These are phyloP conservation scores for Andrena hattorfiana DNA, from an alignment of 2,888 invertebrate genomes.

Conservation along the genomic window DNA sequence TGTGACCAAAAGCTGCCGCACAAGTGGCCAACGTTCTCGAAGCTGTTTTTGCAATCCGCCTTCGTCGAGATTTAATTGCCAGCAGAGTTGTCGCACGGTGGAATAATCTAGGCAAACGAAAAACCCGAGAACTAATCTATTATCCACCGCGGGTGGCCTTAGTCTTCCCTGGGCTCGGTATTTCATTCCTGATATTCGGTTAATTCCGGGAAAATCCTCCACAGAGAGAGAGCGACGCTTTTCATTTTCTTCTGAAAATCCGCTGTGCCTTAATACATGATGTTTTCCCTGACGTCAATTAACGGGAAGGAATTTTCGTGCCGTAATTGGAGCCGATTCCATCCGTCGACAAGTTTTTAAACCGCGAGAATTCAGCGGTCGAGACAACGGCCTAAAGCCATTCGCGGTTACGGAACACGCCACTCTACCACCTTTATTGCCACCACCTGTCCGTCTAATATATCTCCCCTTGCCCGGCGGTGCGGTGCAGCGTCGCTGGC, in stretches of 20 bases:
- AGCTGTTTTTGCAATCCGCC: background rate
- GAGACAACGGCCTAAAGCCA: constrained; percentile 21
- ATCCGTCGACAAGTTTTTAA: background rate
- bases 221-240: no score
- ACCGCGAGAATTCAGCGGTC: background rate
- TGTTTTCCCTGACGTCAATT: background rate
- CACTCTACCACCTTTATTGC: constrained; percentile 20
- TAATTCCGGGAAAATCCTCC: no score
- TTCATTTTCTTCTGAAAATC: no score
- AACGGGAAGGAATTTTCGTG: background rate
- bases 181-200: no score
- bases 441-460: constrained; percentile 52
- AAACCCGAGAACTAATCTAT: background rate
- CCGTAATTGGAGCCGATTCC: background rate
- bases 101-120: background rate
- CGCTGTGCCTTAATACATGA: no score
- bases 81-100: background rate
- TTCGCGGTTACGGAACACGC: constrained; percentile 17
- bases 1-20: background rate
- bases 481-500: constrained; percentile 24
- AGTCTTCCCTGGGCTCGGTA: background rate
- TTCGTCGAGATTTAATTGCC: background rate
- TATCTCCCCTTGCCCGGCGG: constrained; percentile 31
- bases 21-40: background rate
- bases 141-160: background rate